These are phyloP conservation scores for Brachyptera risi DNA, from an alignment of 2,888 invertebrate species.

Conservation along the genomic window DNA sequence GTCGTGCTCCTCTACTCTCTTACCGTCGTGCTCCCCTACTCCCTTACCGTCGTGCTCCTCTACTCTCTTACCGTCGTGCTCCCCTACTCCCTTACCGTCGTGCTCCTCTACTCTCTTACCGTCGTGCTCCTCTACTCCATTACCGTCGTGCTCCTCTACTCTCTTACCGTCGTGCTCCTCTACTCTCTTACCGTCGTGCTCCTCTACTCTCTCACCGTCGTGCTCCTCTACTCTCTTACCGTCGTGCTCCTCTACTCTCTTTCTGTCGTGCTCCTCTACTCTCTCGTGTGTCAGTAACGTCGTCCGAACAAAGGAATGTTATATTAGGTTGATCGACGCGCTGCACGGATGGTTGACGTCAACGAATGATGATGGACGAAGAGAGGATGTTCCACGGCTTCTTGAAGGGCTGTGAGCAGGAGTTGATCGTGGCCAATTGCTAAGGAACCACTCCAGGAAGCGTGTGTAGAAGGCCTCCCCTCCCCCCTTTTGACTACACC, in stretches of 20 bases:
- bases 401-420: too few species aligned
- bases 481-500: too few species aligned
- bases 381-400: too few species aligned
- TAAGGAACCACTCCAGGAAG: too few species aligned
- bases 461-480: too few species aligned
- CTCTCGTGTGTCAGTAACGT: background rate
- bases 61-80: background rate
- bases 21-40: background rate
- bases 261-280: background rate
- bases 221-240: background rate
- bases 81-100: background rate
- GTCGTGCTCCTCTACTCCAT: background rate
- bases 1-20: background rate
- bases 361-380: too few species aligned
- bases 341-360: too few species aligned
- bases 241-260: background rate
- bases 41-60: background rate
- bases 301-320: too few species aligned
- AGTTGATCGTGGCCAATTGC: too few species aligned
- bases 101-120: background rate
- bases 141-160: background rate
- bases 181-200: background rate
- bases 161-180: background rate
- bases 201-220: too few species aligned
- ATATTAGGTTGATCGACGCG: too few species aligned